These are phyloP conservation scores for Heliconius melpomene DNA, from an alignment of 1,140 invertebrate species.

Conservation along the genomic window DNA sequence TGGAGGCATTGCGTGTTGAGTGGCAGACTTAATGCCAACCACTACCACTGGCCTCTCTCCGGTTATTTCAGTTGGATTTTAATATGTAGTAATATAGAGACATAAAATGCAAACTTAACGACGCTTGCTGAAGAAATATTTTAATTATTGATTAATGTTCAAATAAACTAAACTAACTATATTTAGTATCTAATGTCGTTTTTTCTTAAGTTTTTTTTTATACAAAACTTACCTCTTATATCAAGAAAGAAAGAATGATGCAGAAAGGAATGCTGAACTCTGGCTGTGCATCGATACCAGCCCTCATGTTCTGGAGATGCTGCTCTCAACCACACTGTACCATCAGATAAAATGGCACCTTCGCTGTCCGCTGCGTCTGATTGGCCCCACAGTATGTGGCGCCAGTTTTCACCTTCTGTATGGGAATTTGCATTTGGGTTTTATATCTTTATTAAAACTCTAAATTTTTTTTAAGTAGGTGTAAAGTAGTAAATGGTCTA, in stretches of 20 bases:
- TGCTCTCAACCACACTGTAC: slow-evolving; percentile 81
- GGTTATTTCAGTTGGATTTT: too few relatives aligned
- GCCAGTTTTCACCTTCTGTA: slow-evolving; percentile 72
- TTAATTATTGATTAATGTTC: background rate
- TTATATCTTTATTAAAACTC: too few relatives aligned
- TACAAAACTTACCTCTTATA: slow-evolving; percentile 84
- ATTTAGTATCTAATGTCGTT: too few relatives aligned
- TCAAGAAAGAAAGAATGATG: slow-evolving; percentile 89
- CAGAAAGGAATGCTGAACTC: slow-evolving; percentile 88
- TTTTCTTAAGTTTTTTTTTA: background rate
- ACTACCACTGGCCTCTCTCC: too few relatives aligned
- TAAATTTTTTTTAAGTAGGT: too few relatives aligned
- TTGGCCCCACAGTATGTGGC: slow-evolving; percentile 70
- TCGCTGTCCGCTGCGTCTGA: slow-evolving; percentile 58
- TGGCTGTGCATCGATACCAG: slow-evolving; percentile 91
- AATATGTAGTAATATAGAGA: too few relatives aligned
- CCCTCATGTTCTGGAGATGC: slow-evolving; percentile 87
- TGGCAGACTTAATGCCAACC: too few relatives aligned
- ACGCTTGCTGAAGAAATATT: background rate
- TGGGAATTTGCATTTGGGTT: too few relatives aligned
- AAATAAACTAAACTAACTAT: too few relatives aligned
- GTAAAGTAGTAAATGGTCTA: too few relatives aligned
- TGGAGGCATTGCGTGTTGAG: too few relatives aligned
- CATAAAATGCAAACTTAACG: too few relatives aligned
- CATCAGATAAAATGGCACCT: slow-evolving; percentile 66